Base-by-base conservation (phyloP, 2,113 vertebrate species). In the Salvator merianae region DNA sequence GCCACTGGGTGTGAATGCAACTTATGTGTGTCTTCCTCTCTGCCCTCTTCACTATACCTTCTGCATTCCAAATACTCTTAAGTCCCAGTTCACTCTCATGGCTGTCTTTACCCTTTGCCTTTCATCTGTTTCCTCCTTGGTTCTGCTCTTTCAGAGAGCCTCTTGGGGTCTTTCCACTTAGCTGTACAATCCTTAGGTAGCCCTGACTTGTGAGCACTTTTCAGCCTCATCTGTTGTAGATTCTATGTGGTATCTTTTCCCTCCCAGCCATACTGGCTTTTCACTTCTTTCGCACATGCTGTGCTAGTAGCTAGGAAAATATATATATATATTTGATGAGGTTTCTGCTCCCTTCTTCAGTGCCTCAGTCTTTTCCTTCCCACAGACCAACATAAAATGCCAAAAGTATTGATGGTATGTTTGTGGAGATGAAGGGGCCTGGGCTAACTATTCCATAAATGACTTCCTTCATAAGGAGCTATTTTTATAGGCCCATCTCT, bases 391-490 rank as follows among this genome's bases (percentile, higher is more conserved):
- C 14, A 26, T 28, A 16, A 38, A 36, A 55, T 38, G 47, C 79
- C 47, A 5, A 38, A 30, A 14, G 79, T 36, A 81, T 30, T 8
- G 68, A 71, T 38, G 79, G 79, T 68, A 55, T 71, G 10, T 71
- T 81, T 71, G 68, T 53, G 79, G 68, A 70, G 22, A 32, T 36
- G 43, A 65, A 79, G 6, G 13, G 24, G 36, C 77, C 43, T 36
- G 22, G 34, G 79, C 24, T 18, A 47, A 32, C 47, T 70, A 5
- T 55, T 55, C 68, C 68, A 28, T 53, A 53, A 81, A 81, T 18
- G 47, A 81, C 30, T 38, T 28, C 66, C 79, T 81, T 81, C 79
- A 81, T 71, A 36, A 30, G 43, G 36, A 70, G 43, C 43, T 70
- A 30, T 81, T 71, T 81, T 55, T 55, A 55, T 18, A 36, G 32